Base-by-base conservation (phyloP, 2,113 vertebrate species). In the Trichechus manatus region DNA sequence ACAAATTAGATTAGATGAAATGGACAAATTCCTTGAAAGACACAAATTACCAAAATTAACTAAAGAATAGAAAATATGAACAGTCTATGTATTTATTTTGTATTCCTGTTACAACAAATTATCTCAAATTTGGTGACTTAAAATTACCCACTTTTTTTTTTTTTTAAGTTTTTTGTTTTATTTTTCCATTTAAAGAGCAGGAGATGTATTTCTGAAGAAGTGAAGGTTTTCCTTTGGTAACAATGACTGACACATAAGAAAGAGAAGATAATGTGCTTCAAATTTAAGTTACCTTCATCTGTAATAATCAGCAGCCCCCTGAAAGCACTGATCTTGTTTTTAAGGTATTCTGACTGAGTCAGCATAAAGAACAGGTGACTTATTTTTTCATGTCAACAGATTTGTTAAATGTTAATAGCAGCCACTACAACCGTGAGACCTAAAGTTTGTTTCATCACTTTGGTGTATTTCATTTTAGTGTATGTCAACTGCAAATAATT, bases 381-480 rank as follows among this genome's bases (percentile, higher is more conserved):
- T 15, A 66, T 91, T 91, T 96, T 89, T 95, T 39, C 84, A 89
- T 53, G 80, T 93, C 89, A 84, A 63, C 81, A 50, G 39, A 68
- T 75, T 50, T 94, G 78, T 74, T 85, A 9, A 29, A 63, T 53
- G 72, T 90, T 92, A 89, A 89, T 29, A 93, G 64, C 47, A 91
- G 61, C n/a, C 56, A 70, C 14, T 44, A 39, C 31, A 87, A 75
- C n/a, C n/a, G 87, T 85, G 70, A 94, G 53, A 88, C 9, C 17
- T 33, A 83, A 70, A 80, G 64, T 84, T 39, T 66, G 31, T 93
- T 93, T 95, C 84, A 39, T 81, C 17, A 94, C 7, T 25, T 88
- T 33, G 63, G 23, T 79, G 25, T 70, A 53, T 87, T 95, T 92
- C 23, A 10, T 50, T 75, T 72, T 42, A 50, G 79, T 85, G 6